Conservation (phyloP, 2,888 invertebrate species). For the Tetrapedia diversipes region DNA sequence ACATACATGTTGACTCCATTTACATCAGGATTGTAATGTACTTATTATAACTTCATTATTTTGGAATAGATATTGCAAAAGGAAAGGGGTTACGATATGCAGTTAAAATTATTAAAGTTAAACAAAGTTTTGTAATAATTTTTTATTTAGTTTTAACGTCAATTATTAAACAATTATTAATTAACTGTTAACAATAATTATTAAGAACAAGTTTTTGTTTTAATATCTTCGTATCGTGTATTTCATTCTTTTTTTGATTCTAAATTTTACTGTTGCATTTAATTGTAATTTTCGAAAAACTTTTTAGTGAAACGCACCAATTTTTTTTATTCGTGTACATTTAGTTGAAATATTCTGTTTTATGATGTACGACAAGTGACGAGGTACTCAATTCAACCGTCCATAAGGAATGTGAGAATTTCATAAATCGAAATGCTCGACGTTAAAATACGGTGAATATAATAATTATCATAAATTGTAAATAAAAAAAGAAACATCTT, state of each 20-base stretch:
- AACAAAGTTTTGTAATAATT: slow-evolving; percentile 9
- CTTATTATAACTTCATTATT: slow-evolving; percentile 25
- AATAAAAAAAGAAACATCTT: slow-evolving; percentile 59
- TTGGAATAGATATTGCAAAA: slow-evolving; percentile 17
- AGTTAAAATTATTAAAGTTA: neutral
- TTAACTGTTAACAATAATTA: neutral
- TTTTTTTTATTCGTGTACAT: slow-evolving; percentile 27
- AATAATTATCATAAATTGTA: slow-evolving; percentile 61
- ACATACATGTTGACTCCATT: slow-evolving; percentile 13
- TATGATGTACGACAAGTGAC: slow-evolving; percentile 32
- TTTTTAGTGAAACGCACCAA: slow-evolving; percentile 15
- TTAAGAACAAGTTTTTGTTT: neutral
- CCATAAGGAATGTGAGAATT: slow-evolving; percentile 60
- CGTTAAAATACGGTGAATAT: slow-evolving; percentile 52
- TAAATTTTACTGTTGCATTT: slow-evolving; percentile 32
- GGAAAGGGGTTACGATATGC: slow-evolving; percentile 43
- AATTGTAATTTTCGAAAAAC: slow-evolving; percentile 10
- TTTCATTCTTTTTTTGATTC: neutral
- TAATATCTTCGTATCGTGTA: neutral
- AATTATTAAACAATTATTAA: neutral
- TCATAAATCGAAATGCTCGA: slow-evolving; percentile 55
- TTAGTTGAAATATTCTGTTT: slow-evolving; percentile 42
- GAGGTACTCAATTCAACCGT: slow-evolving; percentile 64
- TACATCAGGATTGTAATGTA: slow-evolving; percentile 18
- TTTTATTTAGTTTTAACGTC: slow-evolving; percentile 15